phyloP scores from a whole-genome alignment of 2,113 vertebrate genomes.

The Myrmecophaga tridactyla region DNA sequence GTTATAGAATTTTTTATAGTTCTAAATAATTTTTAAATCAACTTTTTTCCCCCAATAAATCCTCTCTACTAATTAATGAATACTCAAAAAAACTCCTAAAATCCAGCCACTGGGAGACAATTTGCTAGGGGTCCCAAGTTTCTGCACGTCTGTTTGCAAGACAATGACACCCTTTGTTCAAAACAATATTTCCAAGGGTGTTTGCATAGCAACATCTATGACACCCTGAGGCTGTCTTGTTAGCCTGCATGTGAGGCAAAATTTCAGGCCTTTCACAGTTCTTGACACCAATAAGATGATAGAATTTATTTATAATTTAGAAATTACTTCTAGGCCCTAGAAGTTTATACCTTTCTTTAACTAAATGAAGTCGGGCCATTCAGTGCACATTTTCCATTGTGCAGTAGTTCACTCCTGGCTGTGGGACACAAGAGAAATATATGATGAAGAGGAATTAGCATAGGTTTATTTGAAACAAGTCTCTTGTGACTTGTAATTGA shows the following conservation, averaged over 20 bases:
- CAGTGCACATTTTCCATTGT: background rate
- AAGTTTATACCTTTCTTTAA: background rate
- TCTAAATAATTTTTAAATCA: background rate
- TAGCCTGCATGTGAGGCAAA: background rate
- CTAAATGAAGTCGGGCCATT: background rate
- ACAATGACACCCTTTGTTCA: background rate
- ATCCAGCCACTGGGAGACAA: background rate
- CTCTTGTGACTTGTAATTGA: slow-evolving; percentile 5
- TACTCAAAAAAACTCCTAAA: background rate
- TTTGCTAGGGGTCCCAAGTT: background rate
- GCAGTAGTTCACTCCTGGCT: background rate
- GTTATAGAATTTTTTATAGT: background rate
- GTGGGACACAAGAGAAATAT: background rate
- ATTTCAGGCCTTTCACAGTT: background rate
- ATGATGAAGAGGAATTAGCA: background rate
- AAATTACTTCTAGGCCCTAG: background rate
- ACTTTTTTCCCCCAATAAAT: background rate
- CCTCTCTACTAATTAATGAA: background rate
- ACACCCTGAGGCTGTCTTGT: background rate
- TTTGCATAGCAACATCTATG: background rate
- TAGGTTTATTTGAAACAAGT: background rate
- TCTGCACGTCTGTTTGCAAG: background rate
- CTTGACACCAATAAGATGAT: background rate
- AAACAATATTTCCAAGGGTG: background rate
- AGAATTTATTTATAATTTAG: background rate